phyloP scores from a whole-genome alignment of 2,113 vertebrate genomes.

The Gymnorhina tibicen region DNA sequence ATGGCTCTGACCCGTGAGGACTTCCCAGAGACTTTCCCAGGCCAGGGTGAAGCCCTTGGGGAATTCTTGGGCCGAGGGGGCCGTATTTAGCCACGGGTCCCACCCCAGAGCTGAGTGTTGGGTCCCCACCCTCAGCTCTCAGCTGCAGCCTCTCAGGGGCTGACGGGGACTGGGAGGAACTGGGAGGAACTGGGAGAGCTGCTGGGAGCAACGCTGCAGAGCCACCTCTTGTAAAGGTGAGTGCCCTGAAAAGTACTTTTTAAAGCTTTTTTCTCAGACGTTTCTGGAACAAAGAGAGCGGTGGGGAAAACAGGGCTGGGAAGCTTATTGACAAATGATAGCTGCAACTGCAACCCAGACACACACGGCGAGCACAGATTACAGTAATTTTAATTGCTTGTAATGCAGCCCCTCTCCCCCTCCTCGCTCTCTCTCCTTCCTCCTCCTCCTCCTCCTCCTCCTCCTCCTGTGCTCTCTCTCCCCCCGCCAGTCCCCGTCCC shows the following conservation, averaged over 20 bases:
- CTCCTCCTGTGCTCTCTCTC: not conserved
- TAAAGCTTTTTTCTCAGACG: not conserved
- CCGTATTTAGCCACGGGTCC: not conserved
- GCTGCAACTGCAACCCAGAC: not conserved
- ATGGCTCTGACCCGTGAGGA: not conserved
- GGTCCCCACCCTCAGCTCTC: not conserved
- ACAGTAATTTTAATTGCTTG: conserved; percentile 72
- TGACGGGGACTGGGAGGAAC: not conserved
- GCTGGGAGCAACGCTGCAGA: not conserved
- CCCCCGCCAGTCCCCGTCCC: not conserved
- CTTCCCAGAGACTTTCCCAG: not conserved
- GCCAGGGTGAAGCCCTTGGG: not conserved
- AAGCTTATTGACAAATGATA: conserved; percentile 10
- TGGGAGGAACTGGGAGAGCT: not conserved
- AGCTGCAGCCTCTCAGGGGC: not conserved
- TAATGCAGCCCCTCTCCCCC: conserved; percentile 54
- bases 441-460: not conserved
- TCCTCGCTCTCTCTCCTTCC: not conserved
- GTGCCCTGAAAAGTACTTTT: not conserved
- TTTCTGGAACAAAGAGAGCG: conserved; percentile 49
- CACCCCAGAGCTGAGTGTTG: fast-evolving
- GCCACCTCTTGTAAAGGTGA: not conserved
- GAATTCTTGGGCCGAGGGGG: not conserved
- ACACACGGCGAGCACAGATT: not conserved
- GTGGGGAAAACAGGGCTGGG: not conserved